Percentiles rank a stretch among this genome's conserved stretches.
phyloP scores from a whole-genome alignment of 2,797 vertebrate genomes.

The Pseudocheirus occidentalis region DNA sequence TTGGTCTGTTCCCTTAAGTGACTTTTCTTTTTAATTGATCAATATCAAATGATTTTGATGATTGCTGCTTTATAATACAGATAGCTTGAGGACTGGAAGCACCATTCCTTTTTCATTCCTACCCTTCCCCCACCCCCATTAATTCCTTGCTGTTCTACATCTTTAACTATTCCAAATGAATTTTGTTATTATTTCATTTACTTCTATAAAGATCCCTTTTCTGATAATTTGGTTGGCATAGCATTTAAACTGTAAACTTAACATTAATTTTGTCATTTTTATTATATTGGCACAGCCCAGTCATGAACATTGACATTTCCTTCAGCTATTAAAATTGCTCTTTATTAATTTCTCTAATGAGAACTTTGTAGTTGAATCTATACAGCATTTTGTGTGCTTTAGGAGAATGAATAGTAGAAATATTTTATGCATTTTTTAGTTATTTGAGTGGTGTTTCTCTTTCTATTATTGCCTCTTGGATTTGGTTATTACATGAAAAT shows the following conservation, averaged over 20 bases:
- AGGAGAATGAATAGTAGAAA: neutral
- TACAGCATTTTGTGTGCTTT: neutral
- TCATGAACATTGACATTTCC: neutral
- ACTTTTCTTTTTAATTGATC: neutral
- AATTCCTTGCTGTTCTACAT: neutral
- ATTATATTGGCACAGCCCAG: neutral
- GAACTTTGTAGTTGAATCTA: neutral
- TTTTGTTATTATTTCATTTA: neutral
- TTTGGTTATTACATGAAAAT: neutral
- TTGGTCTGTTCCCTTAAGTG: neutral
- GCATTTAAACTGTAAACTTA: neutral
- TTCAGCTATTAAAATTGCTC: neutral
- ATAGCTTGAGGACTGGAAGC: neutral
- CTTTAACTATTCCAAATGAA: neutral
- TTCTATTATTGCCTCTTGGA: neutral
- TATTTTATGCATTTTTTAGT: neutral
- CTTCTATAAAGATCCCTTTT: neutral
- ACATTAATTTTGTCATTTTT: neutral
- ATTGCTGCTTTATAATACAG: neutral
- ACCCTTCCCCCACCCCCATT: neutral
- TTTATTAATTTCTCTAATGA: neutral
- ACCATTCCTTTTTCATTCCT: neutral
- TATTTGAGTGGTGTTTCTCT: neutral
- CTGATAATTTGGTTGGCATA: neutral
- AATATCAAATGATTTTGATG: neutral